Base-by-base conservation (phyloP, 2,113 vertebrate species). In the Amphiprion ocellaris region DNA sequence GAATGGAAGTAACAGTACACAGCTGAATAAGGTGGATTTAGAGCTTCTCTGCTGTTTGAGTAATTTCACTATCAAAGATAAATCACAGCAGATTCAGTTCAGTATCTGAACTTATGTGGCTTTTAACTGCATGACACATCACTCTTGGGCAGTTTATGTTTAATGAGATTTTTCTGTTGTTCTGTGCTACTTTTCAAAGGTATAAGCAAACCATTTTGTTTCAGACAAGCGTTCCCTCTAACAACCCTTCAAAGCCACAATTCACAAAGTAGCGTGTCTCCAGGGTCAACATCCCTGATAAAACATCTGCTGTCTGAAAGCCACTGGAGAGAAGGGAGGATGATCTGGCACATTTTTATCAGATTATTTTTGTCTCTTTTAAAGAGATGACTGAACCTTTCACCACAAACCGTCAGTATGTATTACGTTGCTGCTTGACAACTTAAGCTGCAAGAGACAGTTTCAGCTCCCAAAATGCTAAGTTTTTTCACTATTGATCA, bases 401-500 rank as follows among this genome's bases (percentile, higher is more conserved):
- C 17, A 56, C 71, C 54, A 46, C 14, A 46, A 23, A 19, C 28
- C 49, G 2, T 50, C 23, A 12, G 23, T 4, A 4, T 52, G 15
- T 17, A 26, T 73, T 39, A n/a, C 60, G 3, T 37, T 60, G 14
- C 10, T 53, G 21, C 67, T 44, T 41, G 2, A 33, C 56, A 59
- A 24, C 14, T 4, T 60, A 50, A 81, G 69, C 46, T 53, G 62
- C 54, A 67, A 37, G 21, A 46, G 65, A 55, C 61, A 41, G n/a
- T 67, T 63, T n/a, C 46, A 28, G 58, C 62, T 58, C 6, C 9
- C 26, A 5, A 50, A 66, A 24, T 8, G 59, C n/a, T 23, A 12
- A 64, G 37, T 5, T 37, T 37, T 33, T 17, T 74, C 37, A 24
- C 65, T 54, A 81, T 62, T 77, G 74, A 74, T 70, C 65, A 74